These are phyloP conservation scores for Megalurothrips usitatus DNA, from an alignment of 2,888 invertebrate genomes.

Conservation along the genomic window DNA sequence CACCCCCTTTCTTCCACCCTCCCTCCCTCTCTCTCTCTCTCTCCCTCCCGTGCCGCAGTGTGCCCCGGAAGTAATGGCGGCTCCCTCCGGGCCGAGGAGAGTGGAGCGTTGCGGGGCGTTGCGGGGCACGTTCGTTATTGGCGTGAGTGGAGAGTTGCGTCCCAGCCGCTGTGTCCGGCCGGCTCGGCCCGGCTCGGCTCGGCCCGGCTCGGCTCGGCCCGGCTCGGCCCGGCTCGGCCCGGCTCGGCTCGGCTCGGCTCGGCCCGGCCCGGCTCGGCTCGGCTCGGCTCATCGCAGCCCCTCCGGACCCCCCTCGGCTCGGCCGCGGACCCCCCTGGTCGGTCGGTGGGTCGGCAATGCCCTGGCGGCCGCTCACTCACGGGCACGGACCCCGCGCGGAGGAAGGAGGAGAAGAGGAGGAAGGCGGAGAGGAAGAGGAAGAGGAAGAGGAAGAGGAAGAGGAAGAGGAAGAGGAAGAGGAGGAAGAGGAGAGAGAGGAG, in stretches of 20 bases:
- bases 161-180: not conserved
- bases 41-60: slow-evolving; percentile 7
- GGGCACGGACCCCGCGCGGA: too few relatives aligned
- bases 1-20: not conserved
- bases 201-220: not conserved
- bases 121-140: slow-evolving; percentile 20
- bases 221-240: not conserved
- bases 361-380: too few relatives aligned
- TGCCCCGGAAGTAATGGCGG: slow-evolving; percentile 21
- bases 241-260: not conserved
- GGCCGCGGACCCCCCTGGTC: too few relatives aligned
- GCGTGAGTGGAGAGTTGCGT: slow-evolving; percentile 24
- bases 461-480: too few relatives aligned
- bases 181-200: not conserved
- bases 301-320: not conserved
- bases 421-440: not conserved
- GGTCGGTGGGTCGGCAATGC: too few relatives aligned
- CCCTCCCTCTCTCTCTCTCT: not conserved
- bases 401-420: not conserved
- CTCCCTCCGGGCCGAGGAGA: not conserved
- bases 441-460: too few relatives aligned
- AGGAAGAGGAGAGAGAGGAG: not conserved
- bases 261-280: not conserved
- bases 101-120: not conserved
- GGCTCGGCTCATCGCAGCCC: not conserved